Evolutionary conservation across 1,140 invertebrate genomes (phyloP), one percentile per base, ranked within the genome.

Genomic region (Elysia chlorotica): DNA sequence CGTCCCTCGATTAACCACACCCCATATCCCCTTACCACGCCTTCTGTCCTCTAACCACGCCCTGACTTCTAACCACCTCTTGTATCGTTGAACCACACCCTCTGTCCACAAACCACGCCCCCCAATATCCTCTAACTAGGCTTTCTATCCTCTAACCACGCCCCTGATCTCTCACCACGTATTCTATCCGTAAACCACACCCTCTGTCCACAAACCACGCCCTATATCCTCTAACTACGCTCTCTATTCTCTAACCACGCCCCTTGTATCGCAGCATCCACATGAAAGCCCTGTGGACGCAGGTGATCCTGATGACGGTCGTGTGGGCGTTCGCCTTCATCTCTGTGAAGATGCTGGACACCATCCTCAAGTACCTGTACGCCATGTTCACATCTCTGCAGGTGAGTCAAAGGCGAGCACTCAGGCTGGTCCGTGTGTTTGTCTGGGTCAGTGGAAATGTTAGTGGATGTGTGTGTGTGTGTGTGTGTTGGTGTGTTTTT

Each of bases 251-350:
- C 61, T 30, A 3, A 21, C 66, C 36, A 2, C 36, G 25, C 23
- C 33, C 35, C 5, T 57, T 48, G 28, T 41, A n/a, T 76, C 78
- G 14, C 74, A 87, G 84, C 25, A 85, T 85, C 74, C 83, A 88
- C 59, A 81, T 85, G 72, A 85, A 85, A 73, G 86, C 85, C 14
- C 67, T 87, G 33, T 88, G 87, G 87, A 87, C 85, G 10, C 87
- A 88, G 71, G 75, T 84, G 0, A 85, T 88, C 57, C 77, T 88
- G 14, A 73, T 87, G 21, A 84, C 78, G 25, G 77, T 86, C 0
- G 79, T 75, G 31, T 88, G 87, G 86, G 73, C 82, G 0, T 86
- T 88, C 76, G 86, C 85, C 21, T 79, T 88, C 69, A 74, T 87
- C 19, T 84, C 82, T 2, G 66, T 87, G 17, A 83, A 79, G 53